phyloP scores from a whole-genome alignment of 2,113 vertebrate species.

The Excalfactoria chinensis region DNA sequence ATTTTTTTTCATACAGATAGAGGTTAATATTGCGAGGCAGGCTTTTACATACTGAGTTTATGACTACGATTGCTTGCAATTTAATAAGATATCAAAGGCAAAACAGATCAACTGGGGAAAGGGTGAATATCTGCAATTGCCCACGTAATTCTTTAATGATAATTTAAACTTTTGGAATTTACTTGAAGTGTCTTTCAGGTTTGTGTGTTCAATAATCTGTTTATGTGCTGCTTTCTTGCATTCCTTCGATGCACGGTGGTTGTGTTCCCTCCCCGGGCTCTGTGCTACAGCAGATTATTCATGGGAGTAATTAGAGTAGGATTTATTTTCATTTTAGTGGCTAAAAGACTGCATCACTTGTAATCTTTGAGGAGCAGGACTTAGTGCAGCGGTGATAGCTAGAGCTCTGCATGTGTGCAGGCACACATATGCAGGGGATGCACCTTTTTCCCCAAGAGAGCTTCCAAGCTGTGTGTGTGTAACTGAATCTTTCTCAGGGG shows the following conservation, averaged over 20 bases:
- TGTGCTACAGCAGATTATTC: slow-evolving; percentile 4
- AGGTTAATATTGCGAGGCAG: background rate
- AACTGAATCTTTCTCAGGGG: slow-evolving; percentile 61
- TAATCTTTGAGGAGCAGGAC: background rate
- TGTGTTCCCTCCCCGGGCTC: background rate
- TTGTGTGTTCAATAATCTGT: background rate
- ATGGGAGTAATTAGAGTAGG: background rate
- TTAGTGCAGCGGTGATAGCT: background rate
- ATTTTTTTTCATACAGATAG: background rate
- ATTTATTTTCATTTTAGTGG: slow-evolving; percentile 26
- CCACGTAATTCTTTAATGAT: background rate
- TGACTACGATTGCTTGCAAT: background rate
- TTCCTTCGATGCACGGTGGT: background rate
- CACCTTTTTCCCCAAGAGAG: background rate
- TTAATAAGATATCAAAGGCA: background rate
- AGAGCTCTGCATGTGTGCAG: background rate
- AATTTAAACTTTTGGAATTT: slow-evolving; percentile 15
- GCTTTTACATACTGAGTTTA: background rate
- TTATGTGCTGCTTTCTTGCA: background rate
- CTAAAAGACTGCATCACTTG: background rate
- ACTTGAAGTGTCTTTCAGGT: background rate
- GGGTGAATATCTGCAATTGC: background rate
- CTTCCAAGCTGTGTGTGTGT: slow-evolving; percentile 39
- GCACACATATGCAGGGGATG: background rate
- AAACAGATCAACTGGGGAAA: background rate